These are phyloP conservation scores for Watersipora subatra DNA, from an alignment of 1,140 invertebrate species.

Conservation along the genomic window DNA sequence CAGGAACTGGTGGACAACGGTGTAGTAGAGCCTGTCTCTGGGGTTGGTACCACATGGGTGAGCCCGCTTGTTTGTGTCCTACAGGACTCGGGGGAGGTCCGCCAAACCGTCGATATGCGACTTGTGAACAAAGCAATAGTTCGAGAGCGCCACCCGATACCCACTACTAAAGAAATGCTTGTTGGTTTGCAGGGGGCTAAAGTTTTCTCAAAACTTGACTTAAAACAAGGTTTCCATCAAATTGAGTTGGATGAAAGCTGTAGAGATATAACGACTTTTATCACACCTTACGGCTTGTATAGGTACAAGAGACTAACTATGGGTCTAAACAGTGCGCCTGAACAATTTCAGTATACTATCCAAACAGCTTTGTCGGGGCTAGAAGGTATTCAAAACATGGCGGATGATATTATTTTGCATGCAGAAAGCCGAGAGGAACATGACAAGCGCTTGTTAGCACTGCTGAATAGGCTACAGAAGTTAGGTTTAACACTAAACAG, in stretches of 20 bases:
- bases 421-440: too few species aligned
- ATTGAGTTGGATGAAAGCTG: slow-evolving; percentile 17
- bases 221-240: slow-evolving; percentile 20
- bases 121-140: background rate
- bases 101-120: background rate
- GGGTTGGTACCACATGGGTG: background rate
- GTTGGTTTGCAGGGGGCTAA: too few species aligned
- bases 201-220: slow-evolving; percentile 21
- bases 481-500: too few species aligned
- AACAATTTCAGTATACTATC: too few species aligned
- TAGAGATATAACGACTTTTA: slow-evolving; percentile 18
- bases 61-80: background rate
- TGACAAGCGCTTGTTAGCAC: too few species aligned
- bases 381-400: too few species aligned
- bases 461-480: too few species aligned
- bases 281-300: slow-evolving; percentile 13
- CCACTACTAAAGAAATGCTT: too few species aligned
- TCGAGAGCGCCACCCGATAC: too few species aligned
- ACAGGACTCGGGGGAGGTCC: background rate
- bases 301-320: slow-evolving; percentile 19
- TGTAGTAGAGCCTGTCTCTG: background rate
- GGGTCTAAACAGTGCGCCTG: slow-evolving; percentile 15
- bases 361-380: too few species aligned
- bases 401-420: too few species aligned
- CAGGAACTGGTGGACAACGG: background rate